Evolutionary conservation across 2,113 vertebrate species (phyloP).

Genomic region (Notarius lentiginosus): DNA sequence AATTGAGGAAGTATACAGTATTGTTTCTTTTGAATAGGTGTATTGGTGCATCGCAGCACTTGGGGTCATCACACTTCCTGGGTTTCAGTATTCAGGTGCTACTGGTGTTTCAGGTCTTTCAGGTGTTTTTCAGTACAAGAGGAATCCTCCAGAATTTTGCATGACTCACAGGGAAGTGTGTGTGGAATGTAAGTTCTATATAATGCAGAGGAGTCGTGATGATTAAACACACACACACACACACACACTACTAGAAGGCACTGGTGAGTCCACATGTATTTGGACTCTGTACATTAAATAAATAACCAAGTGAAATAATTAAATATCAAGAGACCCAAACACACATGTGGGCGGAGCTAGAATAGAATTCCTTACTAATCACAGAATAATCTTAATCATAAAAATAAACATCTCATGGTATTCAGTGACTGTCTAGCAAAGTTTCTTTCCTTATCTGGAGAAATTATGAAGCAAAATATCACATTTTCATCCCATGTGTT

Average conservation of each 20-base stretch:
- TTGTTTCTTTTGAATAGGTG: neutral
- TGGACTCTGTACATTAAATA: neutral
- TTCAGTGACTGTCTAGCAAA: neutral
- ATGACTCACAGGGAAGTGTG: constrained; percentile 18
- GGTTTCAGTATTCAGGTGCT: neutral
- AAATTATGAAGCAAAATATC: neutral
- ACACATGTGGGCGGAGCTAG: neutral
- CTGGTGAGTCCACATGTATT: neutral
- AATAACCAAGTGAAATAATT: neutral
- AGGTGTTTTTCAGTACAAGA: neutral
- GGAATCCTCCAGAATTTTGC: constrained; percentile 24
- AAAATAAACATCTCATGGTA: neutral
- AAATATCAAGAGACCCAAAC: neutral
- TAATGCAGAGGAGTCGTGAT: constrained; percentile 2
- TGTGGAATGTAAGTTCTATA: constrained; percentile 13
- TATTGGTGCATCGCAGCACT: neutral
- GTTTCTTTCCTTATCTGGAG: neutral
- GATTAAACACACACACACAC: neutral
- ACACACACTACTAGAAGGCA: neutral
- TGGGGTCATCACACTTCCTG: neutral
- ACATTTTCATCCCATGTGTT: neutral
- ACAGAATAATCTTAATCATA: neutral
- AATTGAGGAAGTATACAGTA: neutral
- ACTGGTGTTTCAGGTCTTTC: neutral
- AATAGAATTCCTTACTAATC: neutral